Conservation (phyloP, 92 coral and sea anemone genomes). For the Porites lobata region DNA sequence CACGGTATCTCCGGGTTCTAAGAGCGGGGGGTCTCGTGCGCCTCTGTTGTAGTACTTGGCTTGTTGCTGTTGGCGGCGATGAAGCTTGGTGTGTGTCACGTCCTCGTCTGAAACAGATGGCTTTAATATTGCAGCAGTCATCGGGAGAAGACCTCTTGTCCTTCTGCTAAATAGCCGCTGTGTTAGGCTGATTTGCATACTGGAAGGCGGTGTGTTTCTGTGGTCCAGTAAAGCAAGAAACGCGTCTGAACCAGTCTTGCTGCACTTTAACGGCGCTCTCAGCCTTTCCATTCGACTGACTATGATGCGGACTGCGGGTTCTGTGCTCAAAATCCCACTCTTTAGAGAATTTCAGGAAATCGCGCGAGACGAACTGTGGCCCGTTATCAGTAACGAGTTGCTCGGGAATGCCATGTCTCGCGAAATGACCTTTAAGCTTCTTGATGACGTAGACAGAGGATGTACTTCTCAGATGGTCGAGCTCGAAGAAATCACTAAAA, state of each 20-base stretch:
- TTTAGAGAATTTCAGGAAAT: slow-evolving; percentile 29
- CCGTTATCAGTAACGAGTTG: slow-evolving; percentile 30
- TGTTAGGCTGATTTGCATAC: slow-evolving; percentile 40
- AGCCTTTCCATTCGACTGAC: slow-evolving; percentile 41
- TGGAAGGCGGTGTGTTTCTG: slow-evolving; percentile 21
- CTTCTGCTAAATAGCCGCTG: slow-evolving; percentile 44
- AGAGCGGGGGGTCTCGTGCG: slow-evolving; percentile 15
- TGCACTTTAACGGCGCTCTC: slow-evolving; percentile 26
- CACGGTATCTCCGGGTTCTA: slow-evolving; percentile 41
- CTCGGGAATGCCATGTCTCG: slow-evolving; percentile 33
- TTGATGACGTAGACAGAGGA: slow-evolving; percentile 11
- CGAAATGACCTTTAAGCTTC: not conserved
- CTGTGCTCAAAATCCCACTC: slow-evolving; percentile 50
- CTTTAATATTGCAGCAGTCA: slow-evolving; percentile 22
- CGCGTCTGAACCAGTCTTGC: slow-evolving; percentile 14
- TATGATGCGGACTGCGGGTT: slow-evolving; percentile 15
- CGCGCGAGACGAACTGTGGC: slow-evolving; percentile 8
- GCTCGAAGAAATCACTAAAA: slow-evolving; percentile 18
- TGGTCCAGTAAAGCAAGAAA: slow-evolving; percentile 21
- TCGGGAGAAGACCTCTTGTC: slow-evolving; percentile 30
- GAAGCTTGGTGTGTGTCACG: slow-evolving; percentile 22
- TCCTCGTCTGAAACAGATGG: slow-evolving; percentile 29
- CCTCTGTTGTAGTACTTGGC: slow-evolving; percentile 48
- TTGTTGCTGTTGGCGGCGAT: slow-evolving; percentile 41
- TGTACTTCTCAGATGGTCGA: slow-evolving; percentile 18